Base-by-base conservation (phyloP, 1,140 invertebrate genomes). In the Phthorimaea operculella region DNA sequence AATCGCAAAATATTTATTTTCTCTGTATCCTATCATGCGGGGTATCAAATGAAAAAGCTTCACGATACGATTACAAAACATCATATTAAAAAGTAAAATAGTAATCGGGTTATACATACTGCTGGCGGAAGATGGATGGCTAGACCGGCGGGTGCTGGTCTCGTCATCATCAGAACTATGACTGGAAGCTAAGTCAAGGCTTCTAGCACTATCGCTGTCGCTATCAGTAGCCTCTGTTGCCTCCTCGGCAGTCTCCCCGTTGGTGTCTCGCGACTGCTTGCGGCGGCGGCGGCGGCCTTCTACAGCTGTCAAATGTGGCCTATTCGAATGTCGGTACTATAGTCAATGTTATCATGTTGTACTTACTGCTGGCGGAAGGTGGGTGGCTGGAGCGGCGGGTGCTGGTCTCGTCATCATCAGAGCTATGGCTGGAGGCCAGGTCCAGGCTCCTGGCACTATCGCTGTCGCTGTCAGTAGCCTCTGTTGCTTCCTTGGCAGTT, bases 151-250 rank as follows among this genome's bases (percentile, higher is more conserved):
- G 1, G 75, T 76, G 57, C 72, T 75, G 74, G 80, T 81, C 66
- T 96, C 94, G 52, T 98, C 96, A 53, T 98, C 96, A 72, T 98
- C 96, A 21, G 95, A 97, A 6, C 95, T 96, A 78, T 98, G 97
- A 74, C 96, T 97, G 28, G 96, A 98, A 0, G 96, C 96, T 7
- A 98, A 88, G 58, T 98, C 96, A 39, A 98, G 85, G 61, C 92
- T 94, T 51, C 93, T 89, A 1, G 92, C 91, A 0, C 94, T 96
- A 49, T 96, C 95, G 12, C 93, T 94, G 70, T 96, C 21, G 6
- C 6, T 94, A 0, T 28, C 2, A 28, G 2, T 28, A 28, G n/a
- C n/a, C n/a, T 93, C 94, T 44, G 92, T 90, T 62, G 85, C 86
- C 44, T 86, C 77, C n/a, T 73, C 77, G 55, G 80, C 68, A 5